A percentile compares a stretch with the other conserved stretches of the same genome.
Conservation (phyloP, 2,797 vertebrate genomes). For the Sternarchorhynchus goeldii region DNA sequence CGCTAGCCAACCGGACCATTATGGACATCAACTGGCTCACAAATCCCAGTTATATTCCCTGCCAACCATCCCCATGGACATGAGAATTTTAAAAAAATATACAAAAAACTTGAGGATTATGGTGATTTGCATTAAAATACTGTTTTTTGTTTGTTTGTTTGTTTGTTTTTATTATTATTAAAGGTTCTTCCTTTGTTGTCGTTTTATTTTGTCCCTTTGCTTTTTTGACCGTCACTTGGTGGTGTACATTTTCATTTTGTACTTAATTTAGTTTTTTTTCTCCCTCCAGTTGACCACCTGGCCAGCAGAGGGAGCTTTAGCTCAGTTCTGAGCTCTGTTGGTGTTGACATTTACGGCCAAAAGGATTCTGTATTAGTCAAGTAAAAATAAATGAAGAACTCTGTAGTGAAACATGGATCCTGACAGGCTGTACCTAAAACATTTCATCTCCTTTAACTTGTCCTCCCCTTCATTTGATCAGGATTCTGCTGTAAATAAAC, state of each 20-base stretch:
- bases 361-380: conserved; percentile 76
- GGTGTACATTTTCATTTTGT: conserved; percentile 59
- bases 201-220: conserved; percentile 65
- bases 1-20: conserved; percentile 47
- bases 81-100: conserved; percentile 61
- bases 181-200: conserved; percentile 58
- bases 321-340: conserved; percentile 64
- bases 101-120: conserved; percentile 66
- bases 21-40: conserved; percentile 59
- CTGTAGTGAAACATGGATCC: conserved; percentile 80
- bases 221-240: conserved; percentile 55
- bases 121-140: conserved; percentile 61
- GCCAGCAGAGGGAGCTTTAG: conserved; percentile 61
- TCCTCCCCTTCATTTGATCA: conserved; percentile 63
- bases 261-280: conserved; percentile 46
- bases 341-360: conserved; percentile 69
- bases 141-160: not conserved
- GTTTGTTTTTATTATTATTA: conserved; percentile 59
- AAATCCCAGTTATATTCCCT: conserved; percentile 40
- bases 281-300: conserved; percentile 40
- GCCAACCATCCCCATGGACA: conserved; percentile 62
- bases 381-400: conserved; percentile 79
- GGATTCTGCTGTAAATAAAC: conserved; percentile 86
- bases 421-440: conserved; percentile 72
- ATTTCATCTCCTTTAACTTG: conserved; percentile 70